These are phyloP conservation scores for Mormyrus iriodes DNA, from an alignment of 2,113 vertebrate genomes.

Conservation along the genomic window DNA sequence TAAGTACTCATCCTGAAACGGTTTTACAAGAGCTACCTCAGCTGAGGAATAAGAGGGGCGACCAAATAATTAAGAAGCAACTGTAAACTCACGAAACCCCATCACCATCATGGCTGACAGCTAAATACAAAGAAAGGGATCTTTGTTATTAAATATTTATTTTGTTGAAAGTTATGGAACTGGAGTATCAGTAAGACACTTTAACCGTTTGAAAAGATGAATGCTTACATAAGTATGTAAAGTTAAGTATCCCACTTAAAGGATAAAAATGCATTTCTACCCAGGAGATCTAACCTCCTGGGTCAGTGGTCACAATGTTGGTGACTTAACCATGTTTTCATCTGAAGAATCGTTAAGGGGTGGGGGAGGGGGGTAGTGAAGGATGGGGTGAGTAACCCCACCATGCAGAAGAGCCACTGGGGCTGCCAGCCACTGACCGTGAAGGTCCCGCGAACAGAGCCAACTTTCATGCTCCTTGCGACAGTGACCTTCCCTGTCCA, in stretches of 20 bases:
- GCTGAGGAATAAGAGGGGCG: background rate
- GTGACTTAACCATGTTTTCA: constrained; percentile 4
- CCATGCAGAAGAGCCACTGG: background rate
- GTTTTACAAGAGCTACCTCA: background rate
- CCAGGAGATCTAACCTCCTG: background rate
- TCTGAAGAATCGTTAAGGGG: background rate
- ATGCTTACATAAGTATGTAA: background rate
- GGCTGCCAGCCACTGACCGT: background rate
- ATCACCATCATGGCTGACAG: background rate
- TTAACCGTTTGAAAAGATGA: background rate
- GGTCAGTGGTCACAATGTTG: background rate
- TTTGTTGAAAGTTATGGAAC: background rate
- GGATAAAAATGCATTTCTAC: background rate
- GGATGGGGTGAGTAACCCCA: background rate
- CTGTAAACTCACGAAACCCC: background rate
- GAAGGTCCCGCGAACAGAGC: background rate
- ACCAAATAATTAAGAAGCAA: background rate
- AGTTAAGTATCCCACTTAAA: background rate
- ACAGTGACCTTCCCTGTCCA: background rate
- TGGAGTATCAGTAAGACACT: background rate
- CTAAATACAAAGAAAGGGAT: background rate
- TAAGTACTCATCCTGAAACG: background rate
- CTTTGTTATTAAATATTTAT: background rate
- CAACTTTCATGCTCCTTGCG: background rate
- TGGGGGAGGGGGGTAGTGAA: background rate